phyloP scores from a whole-genome alignment of 2,888 invertebrate species.

The Automeris io region DNA sequence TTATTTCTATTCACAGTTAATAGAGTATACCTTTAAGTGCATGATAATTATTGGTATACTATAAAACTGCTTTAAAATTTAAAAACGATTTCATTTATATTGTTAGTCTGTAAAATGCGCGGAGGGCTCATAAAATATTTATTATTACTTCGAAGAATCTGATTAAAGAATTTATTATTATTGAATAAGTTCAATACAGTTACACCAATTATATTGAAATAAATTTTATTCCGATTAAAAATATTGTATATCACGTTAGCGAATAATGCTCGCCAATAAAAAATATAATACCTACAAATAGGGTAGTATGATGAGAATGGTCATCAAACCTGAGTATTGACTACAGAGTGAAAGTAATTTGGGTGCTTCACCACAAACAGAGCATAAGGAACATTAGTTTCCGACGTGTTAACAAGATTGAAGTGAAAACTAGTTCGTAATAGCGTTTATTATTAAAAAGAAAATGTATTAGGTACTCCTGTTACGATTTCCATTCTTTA shows the following conservation, averaged over 20 bases:
- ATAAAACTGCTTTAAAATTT: slow-evolving; percentile 2
- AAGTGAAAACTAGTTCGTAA: slow-evolving; percentile 1
- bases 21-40: background rate
- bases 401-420: slow-evolving; percentile 1
- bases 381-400: slow-evolving; percentile 1
- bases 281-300: too few species aligned
- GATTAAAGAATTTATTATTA: too few species aligned
- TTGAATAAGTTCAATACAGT: too few species aligned
- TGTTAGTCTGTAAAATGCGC: background rate
- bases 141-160: background rate
- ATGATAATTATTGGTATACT: background rate
- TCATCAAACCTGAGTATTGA: slow-evolving; percentile 8
- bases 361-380: background rate
- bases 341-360: slow-evolving; percentile 1
- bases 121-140: background rate
- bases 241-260: too few species aligned
- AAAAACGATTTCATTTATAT: background rate
- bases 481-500: too few species aligned
- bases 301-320: background rate
- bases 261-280: too few species aligned
- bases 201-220: too few species aligned
- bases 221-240: too few species aligned
- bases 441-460: slow-evolving; percentile 4
- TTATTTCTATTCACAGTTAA: too few species aligned
- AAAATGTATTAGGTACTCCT: slow-evolving; percentile 3